phyloP scores from a whole-genome alignment of 2,797 vertebrate genomes.

The Choloepus didactylus region DNA sequence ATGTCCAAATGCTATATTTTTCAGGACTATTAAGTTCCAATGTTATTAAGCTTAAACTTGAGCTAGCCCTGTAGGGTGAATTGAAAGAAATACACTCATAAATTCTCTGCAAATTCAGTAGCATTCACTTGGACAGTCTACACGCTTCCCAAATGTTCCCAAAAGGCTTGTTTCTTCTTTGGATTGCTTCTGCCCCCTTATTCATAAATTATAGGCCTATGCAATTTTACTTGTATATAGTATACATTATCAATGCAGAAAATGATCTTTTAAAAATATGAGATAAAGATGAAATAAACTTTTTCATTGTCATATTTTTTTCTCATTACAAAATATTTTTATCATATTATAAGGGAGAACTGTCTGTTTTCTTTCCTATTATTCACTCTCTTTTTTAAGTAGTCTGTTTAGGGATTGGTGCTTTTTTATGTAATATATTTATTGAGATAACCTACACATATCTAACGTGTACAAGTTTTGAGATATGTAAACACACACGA shows the following conservation, averaged over 20 bases:
- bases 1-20: slow-evolving; percentile 80
- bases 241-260: background rate
- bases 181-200: background rate
- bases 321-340: background rate
- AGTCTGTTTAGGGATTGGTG: background rate
- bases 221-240: background rate
- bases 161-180: slow-evolving; percentile 49
- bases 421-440: background rate
- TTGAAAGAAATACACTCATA: slow-evolving; percentile 75
- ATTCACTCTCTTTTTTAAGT: background rate
- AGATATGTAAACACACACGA: background rate
- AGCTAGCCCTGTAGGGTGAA: slow-evolving; percentile 76
- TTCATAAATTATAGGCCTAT: slow-evolving; percentile 17
- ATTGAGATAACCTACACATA: background rate
- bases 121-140: slow-evolving; percentile 54
- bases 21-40: slow-evolving; percentile 77
- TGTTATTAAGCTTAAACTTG: slow-evolving; percentile 81
- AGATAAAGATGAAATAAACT: slow-evolving; percentile 5
- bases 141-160: slow-evolving; percentile 58
- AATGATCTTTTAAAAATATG: background rate
- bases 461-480: background rate
- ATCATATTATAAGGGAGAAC: background rate
- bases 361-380: background rate
- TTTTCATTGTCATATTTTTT: slow-evolving; percentile 34
- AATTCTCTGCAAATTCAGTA: slow-evolving; percentile 74